A percentile compares a stretch with the other conserved stretches of the same genome.
phyloP scores from a whole-genome alignment of 2,113 vertebrate species.

The Colius striatus region DNA sequence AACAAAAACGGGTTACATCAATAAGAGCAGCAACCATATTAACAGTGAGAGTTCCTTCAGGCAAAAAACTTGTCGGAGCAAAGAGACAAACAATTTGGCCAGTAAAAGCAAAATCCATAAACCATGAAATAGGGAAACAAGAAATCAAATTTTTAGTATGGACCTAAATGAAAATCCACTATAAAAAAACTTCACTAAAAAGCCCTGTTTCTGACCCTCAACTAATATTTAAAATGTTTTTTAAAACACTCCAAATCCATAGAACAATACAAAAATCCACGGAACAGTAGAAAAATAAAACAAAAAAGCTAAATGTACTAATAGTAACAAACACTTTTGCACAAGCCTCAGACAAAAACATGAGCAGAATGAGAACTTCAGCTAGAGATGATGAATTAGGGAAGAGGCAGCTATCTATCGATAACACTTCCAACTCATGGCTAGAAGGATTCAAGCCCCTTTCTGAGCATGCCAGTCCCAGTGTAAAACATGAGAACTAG shows the following conservation, averaged over 20 bases:
- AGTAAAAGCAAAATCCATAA: constrained; percentile 75
- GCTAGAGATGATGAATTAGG: neutral
- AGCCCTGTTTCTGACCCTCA: neutral
- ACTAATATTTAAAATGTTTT: neutral
- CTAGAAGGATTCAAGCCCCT: neutral
- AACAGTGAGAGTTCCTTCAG: constrained; percentile 66
- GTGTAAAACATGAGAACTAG: neutral
- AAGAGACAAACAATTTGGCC: constrained; percentile 63
- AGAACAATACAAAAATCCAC: neutral
- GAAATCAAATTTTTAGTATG: constrained; percentile 61
- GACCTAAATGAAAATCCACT: constrained; percentile 40
- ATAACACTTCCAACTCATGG: neutral
- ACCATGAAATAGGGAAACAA: constrained; percentile 71
- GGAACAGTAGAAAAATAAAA: neutral
- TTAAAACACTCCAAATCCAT: neutral
- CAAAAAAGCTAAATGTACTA: neutral
- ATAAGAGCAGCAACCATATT: constrained; percentile 51
- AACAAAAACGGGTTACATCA: constrained; percentile 65
- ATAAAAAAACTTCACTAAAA: neutral
- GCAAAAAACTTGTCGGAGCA: constrained; percentile 63
- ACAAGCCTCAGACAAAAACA: neutral
- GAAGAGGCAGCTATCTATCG: neutral
- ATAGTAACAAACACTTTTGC: neutral
- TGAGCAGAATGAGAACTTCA: neutral
- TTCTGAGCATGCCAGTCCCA: neutral